Percentiles rank a stretch among this genome's conserved stretches.
Conservation (phyloP, 2,888 invertebrate species). For the Cheiracanthium punctorium region DNA sequence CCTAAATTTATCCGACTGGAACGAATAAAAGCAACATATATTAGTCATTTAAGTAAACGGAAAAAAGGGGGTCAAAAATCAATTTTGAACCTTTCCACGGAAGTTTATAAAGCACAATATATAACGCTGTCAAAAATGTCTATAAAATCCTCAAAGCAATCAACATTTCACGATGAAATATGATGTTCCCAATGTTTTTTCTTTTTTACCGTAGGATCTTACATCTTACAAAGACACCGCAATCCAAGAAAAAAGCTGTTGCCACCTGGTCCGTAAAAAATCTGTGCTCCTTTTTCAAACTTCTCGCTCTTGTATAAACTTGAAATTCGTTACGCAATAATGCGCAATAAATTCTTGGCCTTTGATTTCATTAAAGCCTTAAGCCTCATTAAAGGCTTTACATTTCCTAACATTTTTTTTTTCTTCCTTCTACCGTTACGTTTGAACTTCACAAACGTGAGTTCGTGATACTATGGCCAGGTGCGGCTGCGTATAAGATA, state of each 20-base stretch:
- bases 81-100: background rate
- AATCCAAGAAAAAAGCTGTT: background rate
- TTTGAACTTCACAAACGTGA: background rate
- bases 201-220: background rate
- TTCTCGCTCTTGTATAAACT: background rate
- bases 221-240: background rate
- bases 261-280: background rate
- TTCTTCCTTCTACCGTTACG: background rate
- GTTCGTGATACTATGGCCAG: background rate
- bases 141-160: background rate
- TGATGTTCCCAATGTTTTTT: background rate
- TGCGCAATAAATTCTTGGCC: conserved; percentile 14
- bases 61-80: no score
- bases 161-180: background rate
- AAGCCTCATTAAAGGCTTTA: conserved; percentile 11
- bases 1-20: conserved; percentile 11
- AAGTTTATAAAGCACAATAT: background rate
- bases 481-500: background rate
- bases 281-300: background rate
- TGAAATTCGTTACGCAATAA: conserved; percentile 9
- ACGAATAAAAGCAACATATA: no score
- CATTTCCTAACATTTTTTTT: background rate
- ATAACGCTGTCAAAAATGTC: background rate
- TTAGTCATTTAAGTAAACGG: no score
- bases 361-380: conserved; percentile 21